Conservation (phyloP, 1,140 invertebrate genomes). For the Temnothorax longispinosus region DNA sequence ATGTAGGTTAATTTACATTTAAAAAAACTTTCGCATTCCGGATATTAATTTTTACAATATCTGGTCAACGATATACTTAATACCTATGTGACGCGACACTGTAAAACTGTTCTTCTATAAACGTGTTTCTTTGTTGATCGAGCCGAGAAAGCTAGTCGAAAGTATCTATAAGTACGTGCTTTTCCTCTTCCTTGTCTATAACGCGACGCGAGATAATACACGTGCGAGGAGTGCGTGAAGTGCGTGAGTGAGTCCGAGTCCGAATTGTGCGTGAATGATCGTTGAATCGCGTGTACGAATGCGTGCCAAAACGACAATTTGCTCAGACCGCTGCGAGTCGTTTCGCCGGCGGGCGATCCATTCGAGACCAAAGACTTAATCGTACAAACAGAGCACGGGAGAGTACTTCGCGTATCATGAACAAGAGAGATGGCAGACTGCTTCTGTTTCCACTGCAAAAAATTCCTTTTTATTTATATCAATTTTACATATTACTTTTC, state of each 20-base stretch:
- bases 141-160: constrained; percentile 41
- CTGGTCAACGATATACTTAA: neutral
- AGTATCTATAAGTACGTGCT: constrained; percentile 29
- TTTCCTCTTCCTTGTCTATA: constrained; percentile 67
- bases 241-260: constrained; percentile 70
- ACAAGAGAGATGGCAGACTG: neutral
- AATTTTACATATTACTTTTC: neutral
- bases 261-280: constrained; percentile 64
- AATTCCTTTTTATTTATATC: neutral
- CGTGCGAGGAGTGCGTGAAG: constrained; percentile 59
- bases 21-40: neutral
- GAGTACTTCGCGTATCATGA: constrained; percentile 53
- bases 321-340: constrained; percentile 82
- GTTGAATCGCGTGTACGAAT: constrained; percentile 73
- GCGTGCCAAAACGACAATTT: constrained; percentile 84
- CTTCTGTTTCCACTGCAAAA: neutral
- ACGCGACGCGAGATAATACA: constrained; percentile 70
- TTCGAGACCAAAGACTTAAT: constrained; percentile 85
- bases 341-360: constrained; percentile 80
- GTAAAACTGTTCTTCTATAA: constrained; percentile 23
- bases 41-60: neutral
- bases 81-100: neutral
- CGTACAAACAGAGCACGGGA: constrained; percentile 79
- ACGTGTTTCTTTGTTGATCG: constrained; percentile 25
- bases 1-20: neutral